Evolutionary conservation across 35 echinoderm and acorn worm species (phyloP), one percentile per base, ranked within the genome.

Genomic region (Stichopus chloronotus): DNA sequence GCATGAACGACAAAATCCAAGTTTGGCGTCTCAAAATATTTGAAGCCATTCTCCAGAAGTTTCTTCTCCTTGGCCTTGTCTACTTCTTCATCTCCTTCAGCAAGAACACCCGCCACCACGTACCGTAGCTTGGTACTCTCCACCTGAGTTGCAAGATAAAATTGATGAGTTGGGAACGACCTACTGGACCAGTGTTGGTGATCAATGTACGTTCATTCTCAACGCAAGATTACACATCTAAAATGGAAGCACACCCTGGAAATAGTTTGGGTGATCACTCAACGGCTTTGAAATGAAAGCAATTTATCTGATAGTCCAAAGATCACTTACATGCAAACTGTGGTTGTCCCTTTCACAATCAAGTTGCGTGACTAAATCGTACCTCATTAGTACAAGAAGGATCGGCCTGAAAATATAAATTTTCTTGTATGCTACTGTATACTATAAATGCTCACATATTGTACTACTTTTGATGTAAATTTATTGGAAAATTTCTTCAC

Each of bases 101-200:
- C 91, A 8, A 99, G 78, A 68, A 99, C 92, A 16, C 81, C 76
- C 19, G 95, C 97, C 5, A 99, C 97, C 21, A 96, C 94, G 63
- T 94, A 94, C 8, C 97, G 93, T 52, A 83, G 89, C 17, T 95
- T 92, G 12, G 25, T 54, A 9, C 78, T 7, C 21, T 87, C 88
- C 14, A 96, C 95, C 97, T 99, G 78, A 13, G 57, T 9, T 60
- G 68, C 65, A 22, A 84, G 69, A 90, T 11, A 92, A 77, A 77
- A 43, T 4, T 72, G 22, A 72, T 72, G 22, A 16, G 13, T 72
- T 16, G 13, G 69, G 22, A 72, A 72, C 13, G 3, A 43, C 30
- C 30, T 43, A 71, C 65, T 13, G 4, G 11, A 71, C 22, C 13
- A 72, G 22, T 72, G 22, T 72, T 72, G 69, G 13, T 72, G 13